phyloP scores from a whole-genome alignment of 2,888 invertebrate genomes.

The Xestoiulus laeticollis region DNA sequence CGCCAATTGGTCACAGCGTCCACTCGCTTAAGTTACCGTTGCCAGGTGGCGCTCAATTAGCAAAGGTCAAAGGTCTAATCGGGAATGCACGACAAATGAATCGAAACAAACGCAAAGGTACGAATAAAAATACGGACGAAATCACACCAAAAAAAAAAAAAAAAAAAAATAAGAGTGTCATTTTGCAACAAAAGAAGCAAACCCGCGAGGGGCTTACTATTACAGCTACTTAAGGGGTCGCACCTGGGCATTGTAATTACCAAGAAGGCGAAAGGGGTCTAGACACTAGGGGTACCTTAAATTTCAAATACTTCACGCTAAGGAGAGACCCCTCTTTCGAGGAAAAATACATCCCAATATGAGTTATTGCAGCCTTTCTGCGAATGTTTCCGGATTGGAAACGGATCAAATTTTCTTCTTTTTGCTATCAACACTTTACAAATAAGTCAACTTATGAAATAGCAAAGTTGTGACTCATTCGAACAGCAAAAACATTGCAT shows the following conservation, averaged over 20 bases:
- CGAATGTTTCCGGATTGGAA: neutral
- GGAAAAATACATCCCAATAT: neutral
- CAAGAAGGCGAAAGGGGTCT: neutral
- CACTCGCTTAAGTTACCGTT: neutral
- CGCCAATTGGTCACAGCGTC: neutral
- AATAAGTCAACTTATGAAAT: no score
- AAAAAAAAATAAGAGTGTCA: no score
- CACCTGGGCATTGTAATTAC: neutral
- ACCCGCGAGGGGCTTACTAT: no score
- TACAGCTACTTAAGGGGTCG: neutral
- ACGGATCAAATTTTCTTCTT: neutral
- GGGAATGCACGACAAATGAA: no score
- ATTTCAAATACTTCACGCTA: neutral
- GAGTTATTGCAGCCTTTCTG: neutral
- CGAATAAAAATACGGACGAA: no score
- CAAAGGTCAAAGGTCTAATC: no score
- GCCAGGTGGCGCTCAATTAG: neutral
- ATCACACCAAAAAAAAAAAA: no score
- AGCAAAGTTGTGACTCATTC: no score
- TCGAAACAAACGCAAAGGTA: no score
- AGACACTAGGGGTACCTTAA: neutral
- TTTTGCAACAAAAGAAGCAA: no score
- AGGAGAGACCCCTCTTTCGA: conserved; percentile 1
- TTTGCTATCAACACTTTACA: no score
- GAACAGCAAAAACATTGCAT: no score